Conservation (phyloP, 2,888 invertebrate species). For the Papilio elwesi region DNA sequence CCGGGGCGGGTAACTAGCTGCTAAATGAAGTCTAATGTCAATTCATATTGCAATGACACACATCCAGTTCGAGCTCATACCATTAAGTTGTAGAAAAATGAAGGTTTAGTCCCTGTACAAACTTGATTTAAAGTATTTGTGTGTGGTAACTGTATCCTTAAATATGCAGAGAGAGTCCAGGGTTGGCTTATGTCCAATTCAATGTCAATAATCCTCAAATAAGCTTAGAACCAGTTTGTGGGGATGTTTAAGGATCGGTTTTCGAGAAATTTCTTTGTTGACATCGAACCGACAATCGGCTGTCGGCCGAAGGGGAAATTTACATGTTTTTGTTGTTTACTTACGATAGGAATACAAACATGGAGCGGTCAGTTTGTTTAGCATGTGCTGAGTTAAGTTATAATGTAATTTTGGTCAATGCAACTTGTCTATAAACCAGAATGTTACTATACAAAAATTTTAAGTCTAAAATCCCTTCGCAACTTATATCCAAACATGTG, state of each 20-base stretch:
- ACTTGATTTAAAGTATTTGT: slow-evolving; percentile 6
- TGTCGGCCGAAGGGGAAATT: background rate
- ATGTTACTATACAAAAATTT: too few species aligned
- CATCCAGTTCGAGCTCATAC: too few species aligned
- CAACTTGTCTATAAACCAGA: too few species aligned
- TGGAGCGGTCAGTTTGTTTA: background rate
- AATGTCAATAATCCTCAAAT: slow-evolving; percentile 22
- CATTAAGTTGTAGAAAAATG: background rate
- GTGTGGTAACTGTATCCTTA: background rate
- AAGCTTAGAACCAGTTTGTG: slow-evolving; percentile 10
- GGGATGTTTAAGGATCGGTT: slow-evolving; percentile 21
- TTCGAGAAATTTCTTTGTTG: slow-evolving; percentile 13
- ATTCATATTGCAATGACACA: too few species aligned
- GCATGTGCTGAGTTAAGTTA: background rate
- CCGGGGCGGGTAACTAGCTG: too few species aligned
- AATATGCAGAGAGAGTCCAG: background rate
- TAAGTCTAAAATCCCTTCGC: too few species aligned
- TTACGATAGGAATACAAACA: background rate
- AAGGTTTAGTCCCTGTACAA: background rate
- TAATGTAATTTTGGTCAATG: too few species aligned
- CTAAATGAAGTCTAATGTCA: too few species aligned
- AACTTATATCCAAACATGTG: too few species aligned
- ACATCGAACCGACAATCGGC: background rate
- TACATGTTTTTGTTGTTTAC: slow-evolving; percentile 17
- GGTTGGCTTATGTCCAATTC: background rate